These are phyloP conservation scores for Nomada fucata DNA, from an alignment of 2,888 invertebrate species.

Conservation along the genomic window DNA sequence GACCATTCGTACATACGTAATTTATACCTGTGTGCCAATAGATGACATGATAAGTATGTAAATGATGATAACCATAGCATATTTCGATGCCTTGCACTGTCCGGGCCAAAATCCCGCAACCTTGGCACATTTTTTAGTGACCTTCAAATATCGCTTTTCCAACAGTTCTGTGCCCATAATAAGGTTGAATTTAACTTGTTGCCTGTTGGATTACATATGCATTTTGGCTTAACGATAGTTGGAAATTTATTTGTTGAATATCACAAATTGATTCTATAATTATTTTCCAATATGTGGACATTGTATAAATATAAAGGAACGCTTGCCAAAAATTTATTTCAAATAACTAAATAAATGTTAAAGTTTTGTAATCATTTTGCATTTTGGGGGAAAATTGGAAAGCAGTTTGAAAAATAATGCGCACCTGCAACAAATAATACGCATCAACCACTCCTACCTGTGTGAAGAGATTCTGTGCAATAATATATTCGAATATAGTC, in stretches of 20 bases:
- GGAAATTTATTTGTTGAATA: neutral
- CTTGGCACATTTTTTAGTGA: neutral
- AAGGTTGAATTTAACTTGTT: too few relatives aligned
- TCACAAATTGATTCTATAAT: neutral
- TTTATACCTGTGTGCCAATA: neutral
- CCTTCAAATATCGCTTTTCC: neutral
- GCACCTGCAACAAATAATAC: too few relatives aligned
- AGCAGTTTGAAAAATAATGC: too few relatives aligned
- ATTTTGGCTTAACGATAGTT: neutral
- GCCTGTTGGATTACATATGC: neutral
- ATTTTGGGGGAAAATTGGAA: too few relatives aligned
- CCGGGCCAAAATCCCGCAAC: constrained; percentile 14
- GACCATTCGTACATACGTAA: neutral
- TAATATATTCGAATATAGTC: too few relatives aligned
- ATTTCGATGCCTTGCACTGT: neutral
- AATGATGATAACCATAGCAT: neutral
- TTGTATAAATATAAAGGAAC: too few relatives aligned
- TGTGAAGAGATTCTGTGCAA: too few relatives aligned
- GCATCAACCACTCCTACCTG: too few relatives aligned
- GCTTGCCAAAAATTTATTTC: too few relatives aligned
- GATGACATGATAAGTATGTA: neutral
- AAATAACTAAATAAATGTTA: too few relatives aligned
- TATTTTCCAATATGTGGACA: too few relatives aligned
- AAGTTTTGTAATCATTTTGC: too few relatives aligned
- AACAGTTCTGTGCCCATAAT: neutral